These are phyloP conservation scores for Coregonus ussuriensis DNA, from an alignment of 2,797 vertebrate genomes.

Conservation along the genomic window DNA sequence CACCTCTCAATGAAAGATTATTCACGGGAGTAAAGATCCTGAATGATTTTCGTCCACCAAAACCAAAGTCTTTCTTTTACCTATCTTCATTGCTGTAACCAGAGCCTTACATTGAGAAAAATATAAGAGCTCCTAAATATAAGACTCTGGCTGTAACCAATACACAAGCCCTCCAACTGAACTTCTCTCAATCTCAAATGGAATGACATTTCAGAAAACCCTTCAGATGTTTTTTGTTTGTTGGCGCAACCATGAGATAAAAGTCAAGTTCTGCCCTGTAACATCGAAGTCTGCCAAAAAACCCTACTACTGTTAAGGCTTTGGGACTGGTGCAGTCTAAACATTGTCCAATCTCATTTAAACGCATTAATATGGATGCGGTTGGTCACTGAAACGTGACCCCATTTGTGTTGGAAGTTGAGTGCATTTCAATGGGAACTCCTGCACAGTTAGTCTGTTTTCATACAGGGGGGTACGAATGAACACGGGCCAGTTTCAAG, in stretches of 20 bases:
- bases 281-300: background rate
- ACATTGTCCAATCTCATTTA: slow-evolving; percentile 9
- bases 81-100: background rate
- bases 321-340: background rate
- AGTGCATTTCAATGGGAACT: slow-evolving; percentile 12
- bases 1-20: background rate
- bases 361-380: slow-evolving; percentile 55
- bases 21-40: background rate
- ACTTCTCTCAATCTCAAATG: background rate
- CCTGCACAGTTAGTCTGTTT: background rate
- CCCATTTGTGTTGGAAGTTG: slow-evolving; percentile 6
- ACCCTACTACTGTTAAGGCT: slow-evolving; percentile 5
- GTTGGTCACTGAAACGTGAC: slow-evolving; percentile 66
- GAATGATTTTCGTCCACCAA: background rate
- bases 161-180: background rate
- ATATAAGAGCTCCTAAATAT: no score
- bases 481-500: background rate
- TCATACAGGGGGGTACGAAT: background rate
- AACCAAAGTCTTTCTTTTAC: background rate
- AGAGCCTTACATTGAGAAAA: no score
- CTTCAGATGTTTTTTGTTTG: background rate
- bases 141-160: background rate
- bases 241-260: background rate
- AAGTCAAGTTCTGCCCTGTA: background rate
- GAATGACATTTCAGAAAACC: background rate